Percentiles rank a stretch among this genome's conserved stretches.
Conservation (phyloP, 1,140 invertebrate genomes). For the Leptonema lineaticorne region DNA sequence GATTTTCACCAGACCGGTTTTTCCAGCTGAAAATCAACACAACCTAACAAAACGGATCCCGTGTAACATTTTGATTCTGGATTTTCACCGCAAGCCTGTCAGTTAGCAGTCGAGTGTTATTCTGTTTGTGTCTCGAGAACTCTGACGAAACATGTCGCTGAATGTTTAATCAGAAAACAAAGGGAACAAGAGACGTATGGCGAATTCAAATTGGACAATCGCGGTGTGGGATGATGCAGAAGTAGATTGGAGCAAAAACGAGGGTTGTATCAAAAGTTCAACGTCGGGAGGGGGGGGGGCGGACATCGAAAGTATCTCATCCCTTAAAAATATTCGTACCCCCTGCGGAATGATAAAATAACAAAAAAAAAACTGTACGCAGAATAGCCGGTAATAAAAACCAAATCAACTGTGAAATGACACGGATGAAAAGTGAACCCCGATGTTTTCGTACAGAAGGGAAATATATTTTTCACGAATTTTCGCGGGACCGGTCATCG, state of each 20-base stretch:
- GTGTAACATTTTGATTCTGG: not conserved
- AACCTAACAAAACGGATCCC: not conserved
- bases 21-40: too few species aligned
- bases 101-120: constrained; percentile 8
- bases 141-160: constrained; percentile 25
- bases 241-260: not conserved
- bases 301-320: too few species aligned
- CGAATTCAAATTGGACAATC: constrained; percentile 33
- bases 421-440: constrained; percentile 25
- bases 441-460: not conserved
- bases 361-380: too few species aligned
- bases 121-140: constrained; percentile 21
- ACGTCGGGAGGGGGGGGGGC: constrained; percentile 13
- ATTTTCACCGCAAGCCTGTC: not conserved
- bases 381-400: constrained; percentile 20
- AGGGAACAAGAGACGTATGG: constrained; percentile 21
- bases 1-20: too few species aligned
- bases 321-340: too few species aligned
- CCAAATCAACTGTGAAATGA: constrained; percentile 24
- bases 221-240: constrained; percentile 4
- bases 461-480: not conserved
- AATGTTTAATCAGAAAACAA: constrained; percentile 38
- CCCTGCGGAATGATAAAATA: too few species aligned
- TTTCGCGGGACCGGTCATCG: too few species aligned
- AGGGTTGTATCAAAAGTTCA: not conserved